phyloP scores from a whole-genome alignment of 2,113 vertebrate genomes.

The Limnothrissa miodon region DNA sequence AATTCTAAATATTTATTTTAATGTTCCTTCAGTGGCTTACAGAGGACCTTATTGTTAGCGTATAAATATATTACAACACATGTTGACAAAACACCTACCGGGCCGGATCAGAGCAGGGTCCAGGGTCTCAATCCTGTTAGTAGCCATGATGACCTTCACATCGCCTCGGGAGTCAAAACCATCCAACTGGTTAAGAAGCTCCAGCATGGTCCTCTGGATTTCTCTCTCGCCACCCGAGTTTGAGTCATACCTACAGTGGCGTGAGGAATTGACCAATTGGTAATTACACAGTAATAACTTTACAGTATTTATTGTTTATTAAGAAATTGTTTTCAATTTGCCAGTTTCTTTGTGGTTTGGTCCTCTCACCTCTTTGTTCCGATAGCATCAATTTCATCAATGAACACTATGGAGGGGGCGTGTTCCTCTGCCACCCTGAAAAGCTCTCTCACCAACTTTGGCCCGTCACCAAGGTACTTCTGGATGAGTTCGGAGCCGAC shows the following conservation, averaged over 20 bases:
- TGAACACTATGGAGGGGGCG: slow-evolving; percentile 96
- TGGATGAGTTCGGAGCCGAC: slow-evolving; percentile 97
- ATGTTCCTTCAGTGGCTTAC: not conserved
- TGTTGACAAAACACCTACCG: slow-evolving; percentile 65
- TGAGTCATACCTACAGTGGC: slow-evolving; percentile 84
- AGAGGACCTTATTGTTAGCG: not conserved
- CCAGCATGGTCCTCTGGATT: slow-evolving; percentile 97
- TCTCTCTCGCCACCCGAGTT: slow-evolving; percentile 95
- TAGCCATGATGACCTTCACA: slow-evolving; percentile 98
- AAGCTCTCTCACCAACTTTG: slow-evolving; percentile 92
- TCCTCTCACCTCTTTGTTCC: slow-evolving; percentile 88
- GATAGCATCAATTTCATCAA: slow-evolving; percentile 96
- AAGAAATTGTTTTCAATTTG: too few species aligned
- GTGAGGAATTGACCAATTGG: not conserved
- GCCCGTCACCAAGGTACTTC: slow-evolving; percentile 94
- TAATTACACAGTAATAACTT: too few species aligned
- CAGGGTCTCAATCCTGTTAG: slow-evolving; percentile 95
- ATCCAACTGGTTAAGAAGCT: slow-evolving; percentile 93
- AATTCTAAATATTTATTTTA: not conserved
- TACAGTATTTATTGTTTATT: too few species aligned
- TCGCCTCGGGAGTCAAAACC: slow-evolving; percentile 95
- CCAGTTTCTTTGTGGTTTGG: not conserved
- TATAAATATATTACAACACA: not conserved
- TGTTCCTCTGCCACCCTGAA: slow-evolving; percentile 97
- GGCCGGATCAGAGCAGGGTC: slow-evolving; percentile 97